Evolutionary conservation across 2,888 invertebrate species (phyloP), one percentile per base, ranked within the genome.

Genomic region (Brachypalpus laphriformis): DNA sequence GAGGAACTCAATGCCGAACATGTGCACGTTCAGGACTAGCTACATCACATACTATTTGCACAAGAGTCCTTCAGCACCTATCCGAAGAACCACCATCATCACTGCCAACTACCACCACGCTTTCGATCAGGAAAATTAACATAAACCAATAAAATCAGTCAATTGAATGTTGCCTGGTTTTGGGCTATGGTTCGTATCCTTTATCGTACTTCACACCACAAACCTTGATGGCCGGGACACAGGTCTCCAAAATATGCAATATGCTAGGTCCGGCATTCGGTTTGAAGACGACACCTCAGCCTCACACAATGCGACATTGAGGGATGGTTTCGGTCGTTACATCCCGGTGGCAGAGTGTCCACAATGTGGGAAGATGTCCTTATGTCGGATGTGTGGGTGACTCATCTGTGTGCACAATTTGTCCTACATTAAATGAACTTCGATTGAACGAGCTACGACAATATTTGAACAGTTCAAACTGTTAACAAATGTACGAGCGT

Each of bases 81-180:
- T 28, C 28, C n/a, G n/a, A n/a, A 25, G 51, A 66, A 59, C 16
- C 42, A 20, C 28, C 37, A 61, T 51, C 37, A 74, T 66, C 66
- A 37, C 25, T 18, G 4, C 28, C 28, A 28, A 28, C 4, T 1
- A 34, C 37, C 22, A 22, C 16, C 20, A 49, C 54, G 28, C 54
- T 66, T 72, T 72, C 66, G 77, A 66, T 61, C 66, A 68, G 31
- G 47, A 42, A 72, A 82, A 82, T 82, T 82, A 77, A 82, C 82
- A 82, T 82, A 82, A 82, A 72, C 77, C 82, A 82, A 82, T 82
- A 82, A 82, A 77, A 82, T 82, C 82, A 82, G 72, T 82, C 72
- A 82, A 82, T 77, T 82, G 71, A 72, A 82, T 72, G 77, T 61
- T 66, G 77, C 76, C 45, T 34, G 37, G 77, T 28, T 34, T 57